phyloP scores from a whole-genome alignment of 2,797 vertebrate species.

The Falco naumanni region DNA sequence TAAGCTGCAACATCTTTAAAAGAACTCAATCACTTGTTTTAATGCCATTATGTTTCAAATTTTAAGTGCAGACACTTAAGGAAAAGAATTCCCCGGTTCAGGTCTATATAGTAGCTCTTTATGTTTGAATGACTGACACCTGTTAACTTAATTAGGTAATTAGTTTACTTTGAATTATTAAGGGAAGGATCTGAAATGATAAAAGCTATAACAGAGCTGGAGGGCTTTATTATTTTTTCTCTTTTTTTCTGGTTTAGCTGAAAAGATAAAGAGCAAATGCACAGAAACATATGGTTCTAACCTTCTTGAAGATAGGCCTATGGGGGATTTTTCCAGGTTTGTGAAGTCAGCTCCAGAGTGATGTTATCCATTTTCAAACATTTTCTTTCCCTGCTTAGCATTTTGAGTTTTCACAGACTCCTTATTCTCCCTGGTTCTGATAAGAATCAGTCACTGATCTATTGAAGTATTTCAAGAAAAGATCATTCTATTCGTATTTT shows the following conservation, averaged over 20 bases:
- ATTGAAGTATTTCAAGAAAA: slow-evolving; percentile 20
- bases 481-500: not conserved
- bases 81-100: slow-evolving; percentile 56
- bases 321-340: slow-evolving; percentile 45
- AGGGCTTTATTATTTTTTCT: slow-evolving; percentile 49
- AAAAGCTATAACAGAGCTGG: slow-evolving; percentile 51
- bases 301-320: slow-evolving; percentile 48
- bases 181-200: slow-evolving; percentile 42
- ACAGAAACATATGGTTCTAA: slow-evolving; percentile 61
- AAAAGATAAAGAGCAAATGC: slow-evolving; percentile 48
- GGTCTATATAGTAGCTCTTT: slow-evolving; percentile 42
- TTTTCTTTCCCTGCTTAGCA: slow-evolving; percentile 49
- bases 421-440: slow-evolving; percentile 7
- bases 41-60: slow-evolving; percentile 45
- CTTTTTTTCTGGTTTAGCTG: slow-evolving; percentile 52
- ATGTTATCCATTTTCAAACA: slow-evolving; percentile 38
- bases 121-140: slow-evolving; percentile 59
- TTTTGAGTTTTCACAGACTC: slow-evolving; percentile 42
- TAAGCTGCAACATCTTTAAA: slow-evolving; percentile 45
- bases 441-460: not conserved
- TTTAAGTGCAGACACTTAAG: slow-evolving; percentile 46
- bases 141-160: slow-evolving; percentile 68
- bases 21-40: slow-evolving; percentile 41
- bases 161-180: slow-evolving; percentile 67
- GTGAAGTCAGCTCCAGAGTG: slow-evolving; percentile 32